Evolutionary conservation across 2,113 vertebrate species (phyloP), one percentile per base, ranked within the genome.

Genomic region (Rhinoderma darwinii): DNA sequence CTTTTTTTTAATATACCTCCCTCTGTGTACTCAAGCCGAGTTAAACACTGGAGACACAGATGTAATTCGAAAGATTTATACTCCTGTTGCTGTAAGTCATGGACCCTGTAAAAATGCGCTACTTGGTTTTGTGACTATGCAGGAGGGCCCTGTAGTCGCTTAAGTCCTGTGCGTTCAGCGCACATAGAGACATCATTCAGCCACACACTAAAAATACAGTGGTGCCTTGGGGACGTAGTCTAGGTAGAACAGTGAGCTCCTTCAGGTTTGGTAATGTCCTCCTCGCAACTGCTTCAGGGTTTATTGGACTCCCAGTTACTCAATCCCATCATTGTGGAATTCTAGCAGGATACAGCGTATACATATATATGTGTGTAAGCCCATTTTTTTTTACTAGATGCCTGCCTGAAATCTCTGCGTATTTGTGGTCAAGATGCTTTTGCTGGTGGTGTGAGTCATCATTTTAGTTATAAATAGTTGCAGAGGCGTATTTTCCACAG

Each of bases 241-340:
- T 86, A 73, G 85, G 47, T 59, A 59, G 79, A 86, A 86, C 85
- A 86, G 63, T 86, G 85, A 61, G 78, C 77, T 81, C 77, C 61
- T 86, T 86, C 85, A 86, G 85, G 44, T 86, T 86, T 70, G 68
- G 77, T 86, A 86, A 81, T 82, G 77, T 70, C 77, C 76, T 82
- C 77, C 77, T 86, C 25, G 68, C 77, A 86, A 86, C 85, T 81
- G 85, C 85, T 80, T 43, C 35, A 61, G 85, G 66, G 85, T 73
- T 76, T 86, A 85, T 73, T 77, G 73, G 74, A 85, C 54, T 61
- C 74, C 74, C 61, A 78, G 59, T 85, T 78, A 81, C 77, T 86
- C 85, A 86, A 86, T 86, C 85, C 85, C 85, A 86, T 82, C 85
- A 86, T 86, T 86, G 85, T 86, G 85, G 85, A 73, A 81, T 86